phyloP scores from a whole-genome alignment of 2,888 invertebrate genomes.

The Embidobia sp. region DNA sequence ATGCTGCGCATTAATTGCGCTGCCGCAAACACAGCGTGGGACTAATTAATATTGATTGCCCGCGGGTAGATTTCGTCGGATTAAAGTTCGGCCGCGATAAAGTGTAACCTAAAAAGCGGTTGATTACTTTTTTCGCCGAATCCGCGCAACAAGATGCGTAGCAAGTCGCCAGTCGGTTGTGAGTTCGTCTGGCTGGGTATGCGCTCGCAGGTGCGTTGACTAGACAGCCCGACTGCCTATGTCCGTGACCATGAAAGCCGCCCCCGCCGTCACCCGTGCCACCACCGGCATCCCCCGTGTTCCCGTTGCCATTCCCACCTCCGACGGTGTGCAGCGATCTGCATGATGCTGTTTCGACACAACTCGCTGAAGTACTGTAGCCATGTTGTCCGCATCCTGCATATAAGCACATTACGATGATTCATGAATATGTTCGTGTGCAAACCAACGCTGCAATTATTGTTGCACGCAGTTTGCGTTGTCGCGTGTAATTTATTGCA shows the following conservation, averaged over 20 bases:
- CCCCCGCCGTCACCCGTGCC: slow-evolving; percentile 61
- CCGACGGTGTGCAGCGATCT: slow-evolving; percentile 68
- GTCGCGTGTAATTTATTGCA: too few relatives aligned
- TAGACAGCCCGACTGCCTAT: slow-evolving; percentile 72
- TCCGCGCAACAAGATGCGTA: slow-evolving; percentile 91
- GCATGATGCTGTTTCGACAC: slow-evolving; percentile 74
- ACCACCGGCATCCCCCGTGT: slow-evolving; percentile 53
- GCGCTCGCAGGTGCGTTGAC: slow-evolving; percentile 68
- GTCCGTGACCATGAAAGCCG: slow-evolving; percentile 70
- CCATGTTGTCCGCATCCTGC: slow-evolving; percentile 76
- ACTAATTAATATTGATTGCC: slow-evolving; percentile 28
- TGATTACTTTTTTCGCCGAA: slow-evolving; percentile 91
- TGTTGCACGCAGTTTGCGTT: too few relatives aligned
- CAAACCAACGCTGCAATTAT: too few relatives aligned
- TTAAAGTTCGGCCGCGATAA: slow-evolving; percentile 1
- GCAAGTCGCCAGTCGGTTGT: slow-evolving; percentile 82
- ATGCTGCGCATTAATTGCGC: background rate
- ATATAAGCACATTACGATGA: too few relatives aligned
- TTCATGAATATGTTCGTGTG: too few relatives aligned
- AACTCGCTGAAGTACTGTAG: slow-evolving; percentile 71
- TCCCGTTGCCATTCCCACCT: slow-evolving; percentile 63
- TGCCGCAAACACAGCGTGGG: background rate
- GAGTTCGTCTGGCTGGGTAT: slow-evolving; percentile 70
- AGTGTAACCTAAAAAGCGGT: slow-evolving; percentile 10
- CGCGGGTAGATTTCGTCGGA: background rate